phyloP scores from a whole-genome alignment of 2,113 vertebrate species.

The Eurypyga helias region DNA sequence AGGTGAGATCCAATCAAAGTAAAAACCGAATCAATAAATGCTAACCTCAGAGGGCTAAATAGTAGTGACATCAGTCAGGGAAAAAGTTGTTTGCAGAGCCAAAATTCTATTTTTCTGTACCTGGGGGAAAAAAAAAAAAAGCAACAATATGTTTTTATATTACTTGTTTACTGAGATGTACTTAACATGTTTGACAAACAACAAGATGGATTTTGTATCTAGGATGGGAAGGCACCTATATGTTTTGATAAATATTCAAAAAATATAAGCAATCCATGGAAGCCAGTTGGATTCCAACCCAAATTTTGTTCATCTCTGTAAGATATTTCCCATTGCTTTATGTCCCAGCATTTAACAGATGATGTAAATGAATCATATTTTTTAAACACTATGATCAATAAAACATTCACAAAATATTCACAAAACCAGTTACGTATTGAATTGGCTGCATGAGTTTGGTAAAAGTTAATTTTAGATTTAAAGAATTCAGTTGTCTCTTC shows the following conservation, averaged over 20 bases:
- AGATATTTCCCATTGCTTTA: not conserved
- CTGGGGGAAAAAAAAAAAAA: slow-evolving; percentile 37
- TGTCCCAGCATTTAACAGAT: not conserved
- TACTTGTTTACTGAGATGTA: slow-evolving; percentile 30
- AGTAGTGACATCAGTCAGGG: slow-evolving; percentile 69
- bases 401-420: not conserved
- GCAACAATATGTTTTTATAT: not conserved
- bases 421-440: not conserved
- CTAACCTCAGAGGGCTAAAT: slow-evolving; percentile 74
- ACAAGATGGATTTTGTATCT: not conserved
- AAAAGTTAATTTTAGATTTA: not conserved
- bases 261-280: not conserved
- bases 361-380: not conserved
- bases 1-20: slow-evolving; percentile 82
- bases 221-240: not conserved
- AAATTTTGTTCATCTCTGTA: not conserved
- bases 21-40: slow-evolving; percentile 80
- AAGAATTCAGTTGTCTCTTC: not conserved
- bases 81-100: slow-evolving; percentile 62
- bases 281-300: not conserved
- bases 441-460: not conserved
- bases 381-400: not conserved
- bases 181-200: slow-evolving; percentile 15
- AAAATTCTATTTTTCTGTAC: slow-evolving; percentile 30
- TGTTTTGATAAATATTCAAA: not conserved